Percentiles rank a stretch among this genome's conserved stretches.
Conservation (phyloP, 1,140 invertebrate species). For the Drosophila setifemur region DNA sequence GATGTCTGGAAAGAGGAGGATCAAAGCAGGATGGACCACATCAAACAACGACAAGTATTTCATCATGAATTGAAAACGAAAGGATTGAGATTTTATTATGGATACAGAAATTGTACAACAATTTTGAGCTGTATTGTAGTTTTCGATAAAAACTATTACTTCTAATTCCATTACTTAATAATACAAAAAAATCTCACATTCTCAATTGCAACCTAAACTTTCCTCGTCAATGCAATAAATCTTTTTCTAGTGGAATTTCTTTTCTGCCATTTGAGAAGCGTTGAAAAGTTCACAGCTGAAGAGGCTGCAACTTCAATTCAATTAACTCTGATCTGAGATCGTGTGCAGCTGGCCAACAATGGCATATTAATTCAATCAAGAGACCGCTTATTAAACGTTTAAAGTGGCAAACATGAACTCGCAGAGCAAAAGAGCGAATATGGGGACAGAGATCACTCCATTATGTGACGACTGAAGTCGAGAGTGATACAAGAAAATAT, state of each 20-base stretch:
- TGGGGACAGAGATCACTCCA: constrained; percentile 27
- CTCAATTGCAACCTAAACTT: neutral
- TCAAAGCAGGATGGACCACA: constrained; percentile 16
- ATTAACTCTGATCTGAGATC: constrained; percentile 51
- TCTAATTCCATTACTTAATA: too few species aligned
- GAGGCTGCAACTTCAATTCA: constrained; percentile 65
- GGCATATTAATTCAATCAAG: constrained; percentile 77
- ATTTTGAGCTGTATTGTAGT: too few species aligned
- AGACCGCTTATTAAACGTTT: constrained; percentile 71
- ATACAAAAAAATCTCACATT: neutral
- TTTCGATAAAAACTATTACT: too few species aligned
- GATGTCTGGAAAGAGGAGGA: constrained; percentile 32
- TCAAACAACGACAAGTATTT: constrained; percentile 48
- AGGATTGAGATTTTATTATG: neutral
- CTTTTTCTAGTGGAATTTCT: constrained; percentile 13
- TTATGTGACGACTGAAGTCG: constrained; percentile 21
- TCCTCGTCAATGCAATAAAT: constrained; percentile 8
- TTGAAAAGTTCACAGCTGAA: constrained; percentile 63
- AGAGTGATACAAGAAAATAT: constrained; percentile 50
- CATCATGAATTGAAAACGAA: constrained; percentile 51
- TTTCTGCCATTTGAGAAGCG: constrained; percentile 12
- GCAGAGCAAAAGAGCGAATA: constrained; percentile 9
- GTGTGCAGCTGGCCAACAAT: constrained; percentile 51
- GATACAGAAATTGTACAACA: too few species aligned
- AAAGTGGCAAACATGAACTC: constrained; percentile 66